Evolutionary conservation across 2,888 invertebrate genomes (phyloP).

Genomic region (Dicranocentrus wangi): DNA sequence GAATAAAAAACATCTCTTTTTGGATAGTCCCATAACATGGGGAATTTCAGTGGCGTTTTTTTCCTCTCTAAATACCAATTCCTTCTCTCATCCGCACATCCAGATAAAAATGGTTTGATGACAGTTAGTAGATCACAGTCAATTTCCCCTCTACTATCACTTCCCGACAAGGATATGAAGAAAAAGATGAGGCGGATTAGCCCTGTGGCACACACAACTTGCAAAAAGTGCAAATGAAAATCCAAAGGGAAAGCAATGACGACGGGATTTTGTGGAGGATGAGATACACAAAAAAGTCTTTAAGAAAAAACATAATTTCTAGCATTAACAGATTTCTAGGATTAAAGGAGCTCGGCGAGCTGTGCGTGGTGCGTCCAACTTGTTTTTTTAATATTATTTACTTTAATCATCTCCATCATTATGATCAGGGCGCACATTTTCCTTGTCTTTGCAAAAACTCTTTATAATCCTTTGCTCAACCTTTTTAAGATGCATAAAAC

Average conservation of each 20-base stretch:
- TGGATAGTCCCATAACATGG: conserved; percentile 30
- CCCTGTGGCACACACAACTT: conserved; percentile 22
- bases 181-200: conserved; percentile 12
- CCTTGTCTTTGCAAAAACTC: neutral
- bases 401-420: conserved; percentile 17
- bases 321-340: neutral
- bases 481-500: no score
- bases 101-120: conserved; percentile 57
- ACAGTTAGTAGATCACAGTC: conserved; percentile 59
- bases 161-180: conserved; percentile 26
- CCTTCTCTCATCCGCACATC: conserved; percentile 26
- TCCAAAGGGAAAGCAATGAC: conserved; percentile 11
- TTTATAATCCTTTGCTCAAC: neutral
- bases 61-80: conserved; percentile 52
- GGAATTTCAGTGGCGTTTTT: conserved; percentile 53
- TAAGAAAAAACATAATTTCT: neutral
- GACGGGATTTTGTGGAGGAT: neutral
- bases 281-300: neutral
- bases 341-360: neutral
- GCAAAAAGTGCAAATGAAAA: conserved; percentile 51
- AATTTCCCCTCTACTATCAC: conserved; percentile 51
- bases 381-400: no score
- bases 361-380: no score
- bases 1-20: conserved; percentile 53
- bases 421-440: neutral